Conservation (phyloP, 2,888 invertebrate species). For the Phengaris arion region DNA sequence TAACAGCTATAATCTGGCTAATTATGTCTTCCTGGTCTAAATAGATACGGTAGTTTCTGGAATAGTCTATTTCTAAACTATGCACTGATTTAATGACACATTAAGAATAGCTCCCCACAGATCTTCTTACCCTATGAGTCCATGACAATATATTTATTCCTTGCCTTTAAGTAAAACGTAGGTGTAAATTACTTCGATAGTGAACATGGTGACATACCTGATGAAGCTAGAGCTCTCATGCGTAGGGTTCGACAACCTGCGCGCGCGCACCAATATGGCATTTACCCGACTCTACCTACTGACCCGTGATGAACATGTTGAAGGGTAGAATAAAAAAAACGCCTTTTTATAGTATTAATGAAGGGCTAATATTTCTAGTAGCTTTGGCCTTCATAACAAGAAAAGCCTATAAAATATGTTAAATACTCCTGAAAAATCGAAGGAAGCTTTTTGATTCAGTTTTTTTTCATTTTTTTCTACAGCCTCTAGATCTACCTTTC, state of each 20-base stretch:
- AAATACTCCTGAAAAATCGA: too few species aligned
- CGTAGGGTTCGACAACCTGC: constrained; percentile 20
- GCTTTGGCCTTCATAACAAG: too few species aligned
- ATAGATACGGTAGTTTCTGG: constrained; percentile 6
- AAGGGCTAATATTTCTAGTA: too few species aligned
- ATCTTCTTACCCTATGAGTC: not conserved
- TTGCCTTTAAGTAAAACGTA: not conserved
- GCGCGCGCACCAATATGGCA: constrained; percentile 17
- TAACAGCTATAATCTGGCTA: constrained; percentile 1
- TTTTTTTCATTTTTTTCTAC: too few species aligned
- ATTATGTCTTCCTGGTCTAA: constrained; percentile 22
- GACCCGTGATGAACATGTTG: constrained; percentile 7
- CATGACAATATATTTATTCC: not conserved
- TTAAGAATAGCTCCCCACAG: not conserved
- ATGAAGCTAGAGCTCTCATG: constrained; percentile 1
- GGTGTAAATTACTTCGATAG: not conserved
- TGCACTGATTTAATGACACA: constrained; percentile 3
- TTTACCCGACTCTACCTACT: constrained; percentile 10
- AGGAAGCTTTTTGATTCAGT: too few species aligned
- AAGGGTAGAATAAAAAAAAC: not conserved
- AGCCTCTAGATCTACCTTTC: too few species aligned
- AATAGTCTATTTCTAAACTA: not conserved
- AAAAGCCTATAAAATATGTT: too few species aligned
- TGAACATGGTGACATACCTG: not conserved
- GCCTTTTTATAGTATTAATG: too few species aligned